Conservation (phyloP, 2,113 vertebrate genomes). For the Phylloscopus trochiloides region DNA sequence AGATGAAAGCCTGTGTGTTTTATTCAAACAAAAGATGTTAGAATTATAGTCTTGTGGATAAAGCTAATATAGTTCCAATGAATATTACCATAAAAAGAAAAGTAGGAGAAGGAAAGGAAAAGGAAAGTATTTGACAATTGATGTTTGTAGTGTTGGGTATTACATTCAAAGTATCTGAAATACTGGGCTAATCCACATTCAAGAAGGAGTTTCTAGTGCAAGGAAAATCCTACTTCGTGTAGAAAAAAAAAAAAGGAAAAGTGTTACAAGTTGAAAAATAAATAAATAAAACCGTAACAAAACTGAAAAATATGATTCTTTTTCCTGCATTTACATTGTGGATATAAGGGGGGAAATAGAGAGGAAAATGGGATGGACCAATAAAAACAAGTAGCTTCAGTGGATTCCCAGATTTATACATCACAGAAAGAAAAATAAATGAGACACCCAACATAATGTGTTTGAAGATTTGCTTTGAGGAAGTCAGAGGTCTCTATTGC, state of each 20-base stretch:
- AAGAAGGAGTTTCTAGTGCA: neutral
- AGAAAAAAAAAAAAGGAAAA: neutral
- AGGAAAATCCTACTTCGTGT: neutral
- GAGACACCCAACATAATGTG: accelerated
- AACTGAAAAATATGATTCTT: neutral
- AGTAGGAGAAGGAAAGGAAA: too few species aligned
- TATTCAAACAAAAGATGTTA: neutral
- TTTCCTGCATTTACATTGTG: neutral
- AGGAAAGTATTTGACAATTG: neutral
- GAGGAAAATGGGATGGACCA: neutral
- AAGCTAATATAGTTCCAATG: neutral
- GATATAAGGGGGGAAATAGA: neutral
- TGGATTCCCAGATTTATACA: neutral
- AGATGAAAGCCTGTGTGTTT: neutral
- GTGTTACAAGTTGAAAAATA: neutral
- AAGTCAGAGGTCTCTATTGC: neutral
- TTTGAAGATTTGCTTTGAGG: neutral
- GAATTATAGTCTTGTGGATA: neutral
- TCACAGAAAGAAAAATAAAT: too few species aligned
- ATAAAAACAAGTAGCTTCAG: neutral
- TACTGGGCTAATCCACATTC: neutral
- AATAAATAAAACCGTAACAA: neutral
- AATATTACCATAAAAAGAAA: neutral
- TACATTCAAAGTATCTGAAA: neutral
- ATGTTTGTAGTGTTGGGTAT: neutral